These are phyloP conservation scores for Fragum fragum DNA, from an alignment of 2,888 invertebrate species.

Conservation along the genomic window DNA sequence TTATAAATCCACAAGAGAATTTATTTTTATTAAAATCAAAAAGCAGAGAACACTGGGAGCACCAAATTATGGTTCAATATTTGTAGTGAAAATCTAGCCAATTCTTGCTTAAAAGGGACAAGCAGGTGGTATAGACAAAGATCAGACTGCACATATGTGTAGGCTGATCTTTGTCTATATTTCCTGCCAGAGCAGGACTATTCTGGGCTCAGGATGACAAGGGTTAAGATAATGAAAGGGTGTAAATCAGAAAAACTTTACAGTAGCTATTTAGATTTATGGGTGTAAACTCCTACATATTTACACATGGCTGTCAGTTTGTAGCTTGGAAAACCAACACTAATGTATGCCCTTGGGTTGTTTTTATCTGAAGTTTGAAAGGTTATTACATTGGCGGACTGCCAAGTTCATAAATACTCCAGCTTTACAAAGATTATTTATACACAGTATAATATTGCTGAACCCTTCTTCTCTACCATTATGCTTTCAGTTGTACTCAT, in stretches of 20 bases:
- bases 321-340: slow-evolving; percentile 31
- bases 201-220: too few species aligned
- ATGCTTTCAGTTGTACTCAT: too few species aligned
- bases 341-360: slow-evolving; percentile 66
- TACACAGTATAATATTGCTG: slow-evolving; percentile 5
- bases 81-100: too few species aligned
- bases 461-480: neutral
- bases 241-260: neutral
- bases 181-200: too few species aligned
- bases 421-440: slow-evolving; percentile 28
- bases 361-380: slow-evolving; percentile 56
- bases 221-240: neutral
- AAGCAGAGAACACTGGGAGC: too few species aligned
- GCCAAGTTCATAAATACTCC: slow-evolving; percentile 65
- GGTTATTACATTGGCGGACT: slow-evolving; percentile 66
- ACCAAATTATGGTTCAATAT: too few species aligned
- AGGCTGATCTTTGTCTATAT: too few species aligned
- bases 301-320: slow-evolving; percentile 8
- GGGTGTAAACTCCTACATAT: neutral
- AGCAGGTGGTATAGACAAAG: too few species aligned
- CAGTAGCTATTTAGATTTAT: slow-evolving; percentile 16
- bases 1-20: too few species aligned
- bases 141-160: too few species aligned
- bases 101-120: too few species aligned
- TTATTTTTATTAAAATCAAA: too few species aligned